Evolutionary conservation across 2,888 invertebrate species (phyloP).

Genomic region (Orgyia antiqua): DNA sequence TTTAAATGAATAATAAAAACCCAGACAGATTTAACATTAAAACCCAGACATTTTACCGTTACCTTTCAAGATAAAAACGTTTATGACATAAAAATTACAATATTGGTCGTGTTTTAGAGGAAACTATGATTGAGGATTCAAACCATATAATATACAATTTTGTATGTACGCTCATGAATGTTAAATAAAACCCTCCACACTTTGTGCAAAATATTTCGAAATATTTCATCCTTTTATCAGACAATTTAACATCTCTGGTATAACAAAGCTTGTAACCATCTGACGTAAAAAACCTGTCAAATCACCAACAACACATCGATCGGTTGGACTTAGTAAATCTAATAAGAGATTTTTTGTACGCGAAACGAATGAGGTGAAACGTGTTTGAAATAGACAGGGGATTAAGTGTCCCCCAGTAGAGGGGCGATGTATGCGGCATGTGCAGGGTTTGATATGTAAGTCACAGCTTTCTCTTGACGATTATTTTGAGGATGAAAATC

Average conservation of each 20-base stretch:
- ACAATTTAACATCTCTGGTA: no score
- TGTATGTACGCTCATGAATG: no score
- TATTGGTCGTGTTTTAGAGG: no score
- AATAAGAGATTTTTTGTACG: slow-evolving; percentile 71
- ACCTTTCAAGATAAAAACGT: neutral
- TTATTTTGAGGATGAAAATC: slow-evolving; percentile 11
- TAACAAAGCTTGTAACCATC: neutral
- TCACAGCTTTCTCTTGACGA: slow-evolving; percentile 14
- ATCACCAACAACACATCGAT: slow-evolving; percentile 62
- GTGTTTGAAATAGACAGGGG: slow-evolving; percentile 77
- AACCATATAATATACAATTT: no score
- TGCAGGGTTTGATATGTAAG: slow-evolving; percentile 17
- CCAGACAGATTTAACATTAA: no score
- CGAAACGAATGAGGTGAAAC: slow-evolving; percentile 75
- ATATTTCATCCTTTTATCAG: no score
- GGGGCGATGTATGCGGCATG: slow-evolving; percentile 32
- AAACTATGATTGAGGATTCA: no score
- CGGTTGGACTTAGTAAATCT: slow-evolving; percentile 59
- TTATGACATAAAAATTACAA: no score
- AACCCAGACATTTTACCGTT: slow-evolving; percentile 5
- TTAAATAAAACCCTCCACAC: no score
- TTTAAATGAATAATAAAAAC: slow-evolving; percentile 6
- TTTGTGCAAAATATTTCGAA: no score
- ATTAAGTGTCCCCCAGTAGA: slow-evolving; percentile 68
- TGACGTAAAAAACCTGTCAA: slow-evolving; percentile 43